A percentile compares a stretch with the other conserved stretches of the same genome.
Conservation (phyloP, 2,113 vertebrate species). For the Mohoua ochrocephala region DNA sequence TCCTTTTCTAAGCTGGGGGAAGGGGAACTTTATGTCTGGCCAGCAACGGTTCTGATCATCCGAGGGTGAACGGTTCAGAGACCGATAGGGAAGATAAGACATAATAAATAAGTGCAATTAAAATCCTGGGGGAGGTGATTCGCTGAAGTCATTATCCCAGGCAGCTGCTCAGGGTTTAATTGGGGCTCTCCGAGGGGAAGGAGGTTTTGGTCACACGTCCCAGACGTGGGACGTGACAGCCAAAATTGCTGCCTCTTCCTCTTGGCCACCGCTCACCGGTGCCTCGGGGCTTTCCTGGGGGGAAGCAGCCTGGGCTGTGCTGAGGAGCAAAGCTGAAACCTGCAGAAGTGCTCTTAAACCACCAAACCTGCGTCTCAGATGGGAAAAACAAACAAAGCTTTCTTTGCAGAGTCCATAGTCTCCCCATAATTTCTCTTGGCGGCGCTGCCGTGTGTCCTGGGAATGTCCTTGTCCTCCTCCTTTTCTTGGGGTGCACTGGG, state of each 20-base stretch:
- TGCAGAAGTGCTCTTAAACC: background rate
- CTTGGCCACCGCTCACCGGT: accelerated
- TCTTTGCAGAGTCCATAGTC: background rate
- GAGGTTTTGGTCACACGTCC: background rate
- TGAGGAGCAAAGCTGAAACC: background rate
- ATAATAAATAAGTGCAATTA: background rate
- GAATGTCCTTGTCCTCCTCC: background rate
- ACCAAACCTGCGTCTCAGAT: accelerated
- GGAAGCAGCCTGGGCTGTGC: background rate
- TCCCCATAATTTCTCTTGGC: background rate
- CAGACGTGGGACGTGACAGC: background rate
- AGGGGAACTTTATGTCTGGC: background rate
- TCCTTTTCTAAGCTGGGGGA: background rate
- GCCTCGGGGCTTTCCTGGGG: background rate
- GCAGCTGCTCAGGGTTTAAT: background rate
- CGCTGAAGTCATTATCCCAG: background rate
- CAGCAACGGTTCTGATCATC: background rate
- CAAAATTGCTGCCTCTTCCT: background rate
- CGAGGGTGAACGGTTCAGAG: background rate
- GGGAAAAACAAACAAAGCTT: background rate
- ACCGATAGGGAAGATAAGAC: background rate
- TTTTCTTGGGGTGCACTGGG: background rate
- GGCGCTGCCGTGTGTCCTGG: accelerated
- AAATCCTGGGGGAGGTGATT: background rate
- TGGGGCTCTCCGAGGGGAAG: background rate